Evolutionary conservation across 2,113 vertebrate genomes (phyloP).

Genomic region (Trogon melanurus): DNA sequence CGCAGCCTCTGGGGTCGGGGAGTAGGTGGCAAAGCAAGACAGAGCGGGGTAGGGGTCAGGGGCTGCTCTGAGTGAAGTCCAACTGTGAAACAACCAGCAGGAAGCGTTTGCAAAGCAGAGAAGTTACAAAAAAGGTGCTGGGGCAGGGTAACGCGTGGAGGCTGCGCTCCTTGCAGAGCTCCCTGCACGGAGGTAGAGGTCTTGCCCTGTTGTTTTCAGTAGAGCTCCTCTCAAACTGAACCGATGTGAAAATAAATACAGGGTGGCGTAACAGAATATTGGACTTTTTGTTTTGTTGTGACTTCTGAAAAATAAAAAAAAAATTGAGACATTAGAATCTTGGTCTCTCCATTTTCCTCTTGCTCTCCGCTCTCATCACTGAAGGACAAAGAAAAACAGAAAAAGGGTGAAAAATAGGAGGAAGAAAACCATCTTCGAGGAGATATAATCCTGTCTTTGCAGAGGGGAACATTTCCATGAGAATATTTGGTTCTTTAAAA

Average conservation of each 20-base stretch:
- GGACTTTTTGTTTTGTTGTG: not conserved
- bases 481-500: not conserved
- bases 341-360: not conserved
- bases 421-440: not conserved
- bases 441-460: not conserved
- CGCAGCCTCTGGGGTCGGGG: not conserved
- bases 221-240: not conserved
- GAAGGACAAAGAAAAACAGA: not conserved
- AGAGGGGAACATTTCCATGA: not conserved
- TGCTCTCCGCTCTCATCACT: not conserved
- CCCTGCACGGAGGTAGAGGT: not conserved
- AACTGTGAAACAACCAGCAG: accelerated
- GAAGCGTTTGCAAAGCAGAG: not conserved
- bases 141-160: not conserved
- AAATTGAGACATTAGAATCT: not conserved
- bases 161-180: not conserved
- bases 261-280: accelerated
- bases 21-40: accelerated
- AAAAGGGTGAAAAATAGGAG: not conserved
- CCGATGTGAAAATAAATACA: accelerated
- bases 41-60: not conserved
- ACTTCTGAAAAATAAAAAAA: not conserved
- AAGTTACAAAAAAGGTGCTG: not conserved
- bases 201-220: not conserved
- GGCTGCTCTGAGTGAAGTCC: not conserved